Percentiles rank a stretch among this genome's conserved stretches.
phyloP scores from a whole-genome alignment of 2,888 invertebrate genomes.

The Schrankia costaestrigalis region DNA sequence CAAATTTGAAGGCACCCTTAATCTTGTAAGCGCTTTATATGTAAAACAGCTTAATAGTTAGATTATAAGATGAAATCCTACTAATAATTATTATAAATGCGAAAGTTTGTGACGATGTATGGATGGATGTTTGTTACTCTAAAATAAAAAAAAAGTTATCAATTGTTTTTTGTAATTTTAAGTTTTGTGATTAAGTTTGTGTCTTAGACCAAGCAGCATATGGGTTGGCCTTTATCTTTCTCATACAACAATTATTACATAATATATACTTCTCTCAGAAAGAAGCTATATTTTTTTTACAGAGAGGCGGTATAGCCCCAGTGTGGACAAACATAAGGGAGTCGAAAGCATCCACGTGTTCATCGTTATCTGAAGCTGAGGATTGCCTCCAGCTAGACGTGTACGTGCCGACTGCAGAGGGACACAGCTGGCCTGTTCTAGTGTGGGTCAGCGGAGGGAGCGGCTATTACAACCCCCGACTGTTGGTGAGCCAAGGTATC shows the following conservation, averaged over 20 bases:
- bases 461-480: conserved; percentile 49
- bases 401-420: conserved; percentile 73
- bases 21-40: no score
- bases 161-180: no score
- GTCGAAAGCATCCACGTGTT: conserved; percentile 43
- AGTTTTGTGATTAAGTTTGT: no score
- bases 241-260: not conserved
- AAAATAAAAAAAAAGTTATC: no score
- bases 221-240: no score
- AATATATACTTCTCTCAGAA: not conserved
- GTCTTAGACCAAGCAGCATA: no score
- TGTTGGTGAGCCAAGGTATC: conserved; percentile 52
- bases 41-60: no score
- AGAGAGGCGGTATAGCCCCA: conserved; percentile 63
- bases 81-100: no score
- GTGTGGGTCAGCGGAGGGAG: conserved; percentile 61
- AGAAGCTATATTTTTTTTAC: conserved; percentile 11
- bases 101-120: no score
- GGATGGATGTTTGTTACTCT: no score
- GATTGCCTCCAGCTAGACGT: conserved; percentile 85
- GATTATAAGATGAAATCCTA: no score
- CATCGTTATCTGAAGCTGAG: conserved; percentile 55
- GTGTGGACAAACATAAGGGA: conserved; percentile 55
- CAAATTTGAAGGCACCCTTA: no score
- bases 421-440: conserved; percentile 51